These are phyloP conservation scores for Anodontia alba DNA, from an alignment of 2,888 invertebrate species.

Conservation along the genomic window DNA sequence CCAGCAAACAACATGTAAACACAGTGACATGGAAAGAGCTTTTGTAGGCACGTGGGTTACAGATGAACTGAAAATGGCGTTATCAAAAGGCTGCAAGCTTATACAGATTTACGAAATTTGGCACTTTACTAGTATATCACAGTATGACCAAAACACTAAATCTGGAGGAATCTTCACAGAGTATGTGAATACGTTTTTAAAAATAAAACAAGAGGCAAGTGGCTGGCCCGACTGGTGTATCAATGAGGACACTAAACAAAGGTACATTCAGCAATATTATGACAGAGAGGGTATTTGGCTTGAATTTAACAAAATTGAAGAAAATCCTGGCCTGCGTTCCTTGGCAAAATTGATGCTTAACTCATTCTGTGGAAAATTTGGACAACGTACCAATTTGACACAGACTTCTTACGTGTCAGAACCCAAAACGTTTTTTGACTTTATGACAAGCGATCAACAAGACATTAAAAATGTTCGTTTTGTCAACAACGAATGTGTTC, in stretches of 20 bases:
- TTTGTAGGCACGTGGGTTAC: conserved; percentile 80
- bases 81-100: conserved; percentile 76
- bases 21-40: conserved; percentile 69
- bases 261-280: conserved; percentile 57
- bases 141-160: conserved; percentile 37
- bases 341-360: conserved; percentile 45
- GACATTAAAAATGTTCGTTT: conserved; percentile 42
- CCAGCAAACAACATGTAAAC: conserved; percentile 22
- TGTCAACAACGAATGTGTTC: conserved; percentile 45
- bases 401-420: conserved; percentile 33
- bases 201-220: conserved; percentile 67
- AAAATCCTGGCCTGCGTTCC: conserved; percentile 46
- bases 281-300: conserved; percentile 51
- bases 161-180: conserved; percentile 71
- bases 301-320: conserved; percentile 33
- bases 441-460: conserved; percentile 47
- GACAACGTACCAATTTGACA: conserved; percentile 39
- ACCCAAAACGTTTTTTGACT: conserved; percentile 36
- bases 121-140: conserved; percentile 68
- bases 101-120: conserved; percentile 78
- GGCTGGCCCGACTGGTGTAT: conserved; percentile 65
- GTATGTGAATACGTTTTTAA: conserved; percentile 72
- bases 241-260: conserved; percentile 52
- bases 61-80: conserved; percentile 78
- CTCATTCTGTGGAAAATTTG: conserved; percentile 58